phyloP scores from a whole-genome alignment of 2,113 vertebrate species.

The Tichodroma muraria region DNA sequence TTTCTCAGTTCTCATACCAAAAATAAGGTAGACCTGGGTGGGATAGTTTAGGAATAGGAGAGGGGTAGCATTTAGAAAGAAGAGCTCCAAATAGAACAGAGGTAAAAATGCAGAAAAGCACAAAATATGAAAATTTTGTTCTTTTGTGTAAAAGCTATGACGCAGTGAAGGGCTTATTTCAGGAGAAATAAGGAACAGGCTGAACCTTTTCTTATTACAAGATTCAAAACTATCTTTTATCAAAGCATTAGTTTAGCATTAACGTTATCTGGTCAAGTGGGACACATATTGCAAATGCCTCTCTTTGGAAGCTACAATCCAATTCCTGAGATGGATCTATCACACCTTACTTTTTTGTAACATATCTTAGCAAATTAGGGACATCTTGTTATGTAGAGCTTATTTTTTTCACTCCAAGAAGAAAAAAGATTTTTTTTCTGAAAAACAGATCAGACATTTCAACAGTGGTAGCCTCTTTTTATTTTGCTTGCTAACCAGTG shows the following conservation, averaged over 20 bases:
- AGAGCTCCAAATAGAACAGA: background rate
- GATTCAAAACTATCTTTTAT: background rate
- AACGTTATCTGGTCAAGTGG: background rate
- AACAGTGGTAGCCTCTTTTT: background rate
- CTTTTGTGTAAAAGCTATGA: background rate
- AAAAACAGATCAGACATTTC: background rate
- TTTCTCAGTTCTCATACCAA: background rate
- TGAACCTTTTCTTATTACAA: background rate
- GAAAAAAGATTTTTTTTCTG: background rate
- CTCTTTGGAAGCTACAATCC: background rate
- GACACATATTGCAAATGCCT: background rate
- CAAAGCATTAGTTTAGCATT: background rate
- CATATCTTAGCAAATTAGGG: background rate
- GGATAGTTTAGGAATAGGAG: background rate
- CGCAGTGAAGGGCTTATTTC: background rate
- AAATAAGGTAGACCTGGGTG: background rate
- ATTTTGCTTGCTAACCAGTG: background rate
- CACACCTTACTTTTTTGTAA: background rate
- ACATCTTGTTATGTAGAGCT: background rate
- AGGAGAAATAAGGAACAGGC: background rate
- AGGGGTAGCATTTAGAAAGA: background rate
- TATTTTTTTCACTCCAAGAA: background rate
- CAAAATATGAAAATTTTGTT: background rate
- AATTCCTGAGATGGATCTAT: background rate
- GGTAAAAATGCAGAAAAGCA: background rate